Percentiles rank a stretch among this genome's conserved stretches.
Evolutionary conservation across 2,888 invertebrate species (phyloP).

Genomic region (Dasypogon diadema): DNA sequence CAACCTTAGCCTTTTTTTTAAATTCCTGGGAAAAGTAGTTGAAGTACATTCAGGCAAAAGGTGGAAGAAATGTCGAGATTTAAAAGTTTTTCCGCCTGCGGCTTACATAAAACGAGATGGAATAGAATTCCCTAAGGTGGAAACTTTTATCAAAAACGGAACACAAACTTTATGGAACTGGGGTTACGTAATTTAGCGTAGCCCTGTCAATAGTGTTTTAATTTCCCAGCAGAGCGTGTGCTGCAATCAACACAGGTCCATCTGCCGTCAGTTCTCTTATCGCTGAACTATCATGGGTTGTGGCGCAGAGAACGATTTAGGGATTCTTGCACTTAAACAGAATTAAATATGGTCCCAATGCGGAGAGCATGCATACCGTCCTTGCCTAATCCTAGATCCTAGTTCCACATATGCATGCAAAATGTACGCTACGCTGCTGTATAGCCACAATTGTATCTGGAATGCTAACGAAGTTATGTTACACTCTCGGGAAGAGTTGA

Average conservation of each 20-base stretch:
- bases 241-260: slow-evolving; percentile 20
- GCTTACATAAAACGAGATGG: slow-evolving; percentile 13
- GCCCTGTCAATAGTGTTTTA: slow-evolving; percentile 39
- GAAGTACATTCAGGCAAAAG: no score
- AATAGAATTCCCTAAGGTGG: slow-evolving; percentile 10
- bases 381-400: background rate
- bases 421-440: slow-evolving; percentile 4
- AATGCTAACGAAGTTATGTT: slow-evolving; percentile 30
- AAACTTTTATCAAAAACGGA: slow-evolving; percentile 10
- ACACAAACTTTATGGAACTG: background rate
- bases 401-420: slow-evolving; percentile 18
- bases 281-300: background rate
- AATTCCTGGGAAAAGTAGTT: no score
- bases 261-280: background rate
- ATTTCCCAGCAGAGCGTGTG: slow-evolving; percentile 19
- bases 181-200: slow-evolving; percentile 5
- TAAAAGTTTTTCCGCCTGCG: background rate
- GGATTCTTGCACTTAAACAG: slow-evolving; percentile 39
- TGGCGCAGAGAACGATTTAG: background rate
- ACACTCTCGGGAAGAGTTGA: background rate
- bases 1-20: no score
- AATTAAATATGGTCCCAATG: slow-evolving; percentile 39
- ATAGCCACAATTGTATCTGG: slow-evolving; percentile 22
- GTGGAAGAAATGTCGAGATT: background rate
- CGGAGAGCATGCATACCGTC: background rate